Conservation (phyloP, 2,888 invertebrate species). For the Melitaea athalia region DNA sequence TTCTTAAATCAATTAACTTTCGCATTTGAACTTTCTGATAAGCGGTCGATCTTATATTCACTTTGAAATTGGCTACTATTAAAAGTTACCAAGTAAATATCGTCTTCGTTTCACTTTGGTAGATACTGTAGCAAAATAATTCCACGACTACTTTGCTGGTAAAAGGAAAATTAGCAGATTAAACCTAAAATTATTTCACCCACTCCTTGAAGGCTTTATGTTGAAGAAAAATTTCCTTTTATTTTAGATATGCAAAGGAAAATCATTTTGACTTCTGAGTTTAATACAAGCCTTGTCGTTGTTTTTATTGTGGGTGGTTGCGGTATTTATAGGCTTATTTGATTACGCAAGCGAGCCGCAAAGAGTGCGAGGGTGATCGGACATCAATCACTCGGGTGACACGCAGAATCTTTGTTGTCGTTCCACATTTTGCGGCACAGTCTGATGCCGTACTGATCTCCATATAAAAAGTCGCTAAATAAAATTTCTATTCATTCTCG, state of each 20-base stretch:
- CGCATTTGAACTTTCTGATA: constrained; percentile 55
- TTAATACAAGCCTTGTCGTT: constrained; percentile 29
- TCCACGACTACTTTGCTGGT: constrained; percentile 29
- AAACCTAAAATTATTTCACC: constrained; percentile 15
- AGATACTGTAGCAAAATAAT: constrained; percentile 36
- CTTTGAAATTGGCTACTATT: constrained; percentile 61
- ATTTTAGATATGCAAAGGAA: neutral
- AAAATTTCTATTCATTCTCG: constrained; percentile 33
- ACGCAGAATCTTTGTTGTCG: constrained; percentile 63
- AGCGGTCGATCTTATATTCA: constrained; percentile 49
- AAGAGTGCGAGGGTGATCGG: constrained; percentile 51
- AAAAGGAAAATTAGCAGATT: constrained; percentile 26
- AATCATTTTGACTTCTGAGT: neutral
- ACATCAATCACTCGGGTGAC: constrained; percentile 75
- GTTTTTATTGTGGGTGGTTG: constrained; percentile 44
- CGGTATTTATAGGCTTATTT: constrained; percentile 57
- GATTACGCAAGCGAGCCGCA: constrained; percentile 59
- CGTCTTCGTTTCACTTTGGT: constrained; percentile 38
- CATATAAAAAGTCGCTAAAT: constrained; percentile 46
- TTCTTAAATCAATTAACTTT: constrained; percentile 41
- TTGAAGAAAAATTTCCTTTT: constrained; percentile 8
- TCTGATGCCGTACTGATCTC: constrained; percentile 52
- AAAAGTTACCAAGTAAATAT: constrained; percentile 46
- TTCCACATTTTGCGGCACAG: constrained; percentile 56
- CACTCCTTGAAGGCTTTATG: neutral